Evolutionary conservation across 2,113 vertebrate species (phyloP), one percentile per base, ranked within the genome.

Genomic region (Saimiri boliviensis): DNA sequence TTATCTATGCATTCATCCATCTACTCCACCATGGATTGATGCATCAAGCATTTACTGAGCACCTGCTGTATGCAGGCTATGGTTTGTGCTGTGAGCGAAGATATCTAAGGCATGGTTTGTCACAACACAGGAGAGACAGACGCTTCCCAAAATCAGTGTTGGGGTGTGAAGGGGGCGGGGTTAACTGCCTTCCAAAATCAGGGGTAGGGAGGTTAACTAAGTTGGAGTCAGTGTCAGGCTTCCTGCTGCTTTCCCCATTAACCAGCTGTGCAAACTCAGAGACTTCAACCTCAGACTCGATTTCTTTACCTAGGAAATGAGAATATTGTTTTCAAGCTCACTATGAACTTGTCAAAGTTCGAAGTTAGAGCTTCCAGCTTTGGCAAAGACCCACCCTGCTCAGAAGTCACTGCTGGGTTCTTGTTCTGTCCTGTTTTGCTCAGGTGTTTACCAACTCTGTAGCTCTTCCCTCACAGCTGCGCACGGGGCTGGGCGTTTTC

Each of bases 351-450:
- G n/a, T 37, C 25, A 6, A 9, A 1, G 20, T 32, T 52, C 70
- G 54, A 52, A n/a, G 1, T 66, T 9, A 1, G 0, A 3, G 8
- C 12, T 2, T 12, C 30, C 3, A 37, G 76, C 13, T 2, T 5
- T 52, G 4, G 6, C 17, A 0, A 8, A 0, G 23, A 10, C 27
- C 5, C 32, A 42, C 6, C 21, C 37, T 9, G 17, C 42, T 45
- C n/a, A 56, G 30, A 45, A 2, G 32, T 42, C 32, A 40, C 20
- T 32, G 7, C 3, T 8, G 16, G 0, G 0, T 4, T 14, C 10
- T 58, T 66, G 9, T 25, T 73, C 7, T 2, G 2, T 54, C 13
- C 37, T 13, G 5, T 37, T 63, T n/a, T 14, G 12, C 0, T 8
- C 20, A 30, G 49, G 4, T 5, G 14, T 4, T 8, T 6, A 20